Evolutionary conservation across 2,888 invertebrate genomes (phyloP), one percentile per base, ranked within the genome.

Genomic region (Drosophila mimetica): DNA sequence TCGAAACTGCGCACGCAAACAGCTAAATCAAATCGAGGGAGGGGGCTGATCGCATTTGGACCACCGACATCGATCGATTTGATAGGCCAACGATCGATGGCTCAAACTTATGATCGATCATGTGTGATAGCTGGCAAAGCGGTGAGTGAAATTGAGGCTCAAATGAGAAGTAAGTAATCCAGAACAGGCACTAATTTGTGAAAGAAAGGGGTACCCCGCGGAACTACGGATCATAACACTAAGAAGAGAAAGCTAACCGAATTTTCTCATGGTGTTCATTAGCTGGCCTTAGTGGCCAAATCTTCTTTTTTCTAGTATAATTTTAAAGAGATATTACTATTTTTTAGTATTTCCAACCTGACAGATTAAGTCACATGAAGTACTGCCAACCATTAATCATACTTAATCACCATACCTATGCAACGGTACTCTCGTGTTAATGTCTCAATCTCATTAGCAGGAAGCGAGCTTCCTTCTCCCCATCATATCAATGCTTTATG

Each of bases 1-100:
- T 86, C 22, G 80, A 86, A 66, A 70, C 73, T 36, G 39, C 63
- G 47, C 54, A 60, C 57, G 51, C 74, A 36, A 65, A 65, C 67
- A 39, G 39, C 44, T 54, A 54, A 52, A 52, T 28, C 37, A 53
- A 51, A 63, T 28, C 30, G 14, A 20, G 1, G 1, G 52, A 7
- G 25, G 25, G 25, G 25, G 6, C 6, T 22, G 54, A 9, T 34
- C 48, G 18, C 18, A 13, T 13, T 48, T 20, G 37, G 54, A 55
- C 77, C 60, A 60, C 60, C 60, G 16, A 42, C 60, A 30, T 36
- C 13, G 60, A 28, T 60, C 34, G 25, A 34, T 20, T 36, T 9
- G 59, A n/a, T 22, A 34, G 41, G 41, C 58, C 57, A 59, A 32
- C 25, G 57, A 28, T 59, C 58, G 34, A 42, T 59, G 42, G 18